phyloP scores from a whole-genome alignment of 2,888 invertebrate genomes.

The Ophion ventricosus region DNA sequence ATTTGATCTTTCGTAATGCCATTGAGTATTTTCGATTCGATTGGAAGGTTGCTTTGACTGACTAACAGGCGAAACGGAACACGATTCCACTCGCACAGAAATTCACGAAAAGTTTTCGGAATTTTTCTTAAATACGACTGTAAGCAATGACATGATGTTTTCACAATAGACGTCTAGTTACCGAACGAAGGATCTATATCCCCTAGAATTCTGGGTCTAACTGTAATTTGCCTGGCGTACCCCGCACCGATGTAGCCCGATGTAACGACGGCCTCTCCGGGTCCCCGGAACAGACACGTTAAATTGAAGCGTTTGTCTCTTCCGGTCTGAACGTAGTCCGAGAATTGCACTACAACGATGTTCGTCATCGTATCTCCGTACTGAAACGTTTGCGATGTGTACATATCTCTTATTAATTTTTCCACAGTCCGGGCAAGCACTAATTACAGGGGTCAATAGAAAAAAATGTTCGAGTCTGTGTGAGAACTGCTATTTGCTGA shows the following conservation, averaged over 20 bases:
- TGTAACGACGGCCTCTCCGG: slow-evolving; percentile 96
- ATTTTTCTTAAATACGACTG: background rate
- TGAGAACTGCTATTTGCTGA: no score
- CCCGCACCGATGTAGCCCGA: slow-evolving; percentile 96
- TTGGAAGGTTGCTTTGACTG: no score
- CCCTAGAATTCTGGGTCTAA: background rate
- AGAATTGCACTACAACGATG: slow-evolving; percentile 96
- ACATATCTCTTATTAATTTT: background rate
- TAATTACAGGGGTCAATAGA: no score
- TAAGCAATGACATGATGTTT: background rate
- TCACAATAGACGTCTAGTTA: background rate
- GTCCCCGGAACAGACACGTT: slow-evolving; percentile 95
- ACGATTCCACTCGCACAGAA: background rate
- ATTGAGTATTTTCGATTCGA: no score
- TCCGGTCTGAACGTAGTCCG: slow-evolving; percentile 95
- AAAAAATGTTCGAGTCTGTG: no score
- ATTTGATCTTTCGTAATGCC: no score
- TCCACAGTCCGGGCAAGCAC: no score
- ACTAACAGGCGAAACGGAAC: background rate
- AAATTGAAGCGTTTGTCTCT: slow-evolving; percentile 95
- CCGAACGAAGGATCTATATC: background rate
- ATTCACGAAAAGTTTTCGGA: no score
- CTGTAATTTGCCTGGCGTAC: slow-evolving; percentile 84
- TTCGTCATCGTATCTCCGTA: slow-evolving; percentile 97
- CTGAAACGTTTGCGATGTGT: slow-evolving; percentile 82